Evolutionary conservation across 1,140 invertebrate genomes (phyloP).

Genomic region (Kradibia gibbosae): DNA sequence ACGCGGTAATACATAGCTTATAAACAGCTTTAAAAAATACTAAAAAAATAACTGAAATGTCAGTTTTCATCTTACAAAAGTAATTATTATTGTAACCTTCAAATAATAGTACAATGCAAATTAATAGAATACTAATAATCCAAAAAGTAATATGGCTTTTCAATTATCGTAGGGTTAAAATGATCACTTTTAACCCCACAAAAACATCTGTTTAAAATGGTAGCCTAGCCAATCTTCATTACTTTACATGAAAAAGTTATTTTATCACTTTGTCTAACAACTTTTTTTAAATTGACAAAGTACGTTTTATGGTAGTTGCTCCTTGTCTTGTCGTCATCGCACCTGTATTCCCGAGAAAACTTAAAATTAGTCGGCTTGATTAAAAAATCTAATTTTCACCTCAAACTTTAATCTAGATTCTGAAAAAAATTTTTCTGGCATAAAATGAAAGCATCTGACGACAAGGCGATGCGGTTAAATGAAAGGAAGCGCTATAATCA

Average conservation of each 20-base stretch:
- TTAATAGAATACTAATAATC: too few relatives aligned
- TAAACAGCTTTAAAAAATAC: too few relatives aligned
- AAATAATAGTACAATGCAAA: too few relatives aligned
- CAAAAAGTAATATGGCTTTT: not conserved
- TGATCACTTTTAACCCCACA: not conserved
- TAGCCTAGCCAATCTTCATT: conserved; percentile 22
- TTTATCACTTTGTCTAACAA: conserved; percentile 27
- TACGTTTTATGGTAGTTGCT: conserved; percentile 29
- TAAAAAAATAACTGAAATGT: too few relatives aligned
- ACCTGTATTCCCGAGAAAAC: conserved; percentile 3
- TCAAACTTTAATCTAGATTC: conserved; percentile 18
- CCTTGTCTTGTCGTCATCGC: not conserved
- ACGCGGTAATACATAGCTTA: too few relatives aligned
- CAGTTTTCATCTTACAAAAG: too few relatives aligned
- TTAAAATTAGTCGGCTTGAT: conserved; percentile 49
- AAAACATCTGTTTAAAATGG: not conserved
- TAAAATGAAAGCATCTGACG: not conserved
- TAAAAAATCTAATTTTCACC: conserved; percentile 47
- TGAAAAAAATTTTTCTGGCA: not conserved
- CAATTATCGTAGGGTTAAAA: not conserved
- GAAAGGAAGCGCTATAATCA: not conserved
- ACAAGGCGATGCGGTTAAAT: not conserved
- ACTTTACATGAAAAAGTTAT: conserved; percentile 19
- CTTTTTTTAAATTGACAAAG: conserved; percentile 41
- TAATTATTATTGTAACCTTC: too few relatives aligned